Conservation (phyloP, 2,113 vertebrate species). For the Amia ocellicauda region DNA sequence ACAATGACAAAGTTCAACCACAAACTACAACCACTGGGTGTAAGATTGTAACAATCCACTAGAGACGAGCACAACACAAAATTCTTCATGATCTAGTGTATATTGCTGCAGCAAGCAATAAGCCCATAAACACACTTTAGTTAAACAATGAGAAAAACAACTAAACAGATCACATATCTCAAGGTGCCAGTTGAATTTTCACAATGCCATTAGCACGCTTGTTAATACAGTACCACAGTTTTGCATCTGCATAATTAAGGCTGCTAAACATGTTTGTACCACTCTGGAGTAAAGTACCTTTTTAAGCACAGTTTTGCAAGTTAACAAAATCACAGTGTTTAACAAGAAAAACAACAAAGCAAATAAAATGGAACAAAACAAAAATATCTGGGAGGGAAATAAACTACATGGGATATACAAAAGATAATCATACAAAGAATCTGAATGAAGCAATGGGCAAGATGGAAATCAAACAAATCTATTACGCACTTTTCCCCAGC, state of each 20-base stretch:
- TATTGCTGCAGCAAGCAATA: not conserved
- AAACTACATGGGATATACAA: constrained; percentile 50
- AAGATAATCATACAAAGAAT: constrained; percentile 44
- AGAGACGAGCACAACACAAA: not conserved
- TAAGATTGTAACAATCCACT: no score
- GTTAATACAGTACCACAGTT: constrained; percentile 28
- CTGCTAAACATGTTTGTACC: constrained; percentile 22
- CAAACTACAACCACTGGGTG: no score
- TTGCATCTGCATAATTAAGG: constrained; percentile 13
- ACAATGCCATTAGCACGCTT: not conserved
- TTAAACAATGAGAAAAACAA: constrained; percentile 20
- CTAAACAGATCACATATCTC: constrained; percentile 14
- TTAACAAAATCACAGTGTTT: constrained; percentile 35
- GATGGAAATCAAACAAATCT: no score
- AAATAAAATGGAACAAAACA: constrained; percentile 29
- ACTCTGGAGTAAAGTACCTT: constrained; percentile 33
- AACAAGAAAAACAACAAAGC: constrained; percentile 15
- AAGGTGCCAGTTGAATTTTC: constrained; percentile 14
- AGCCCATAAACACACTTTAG: constrained; percentile 13
- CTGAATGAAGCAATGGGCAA: constrained; percentile 17
- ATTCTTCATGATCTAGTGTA: constrained; percentile 5
- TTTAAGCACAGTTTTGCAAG: constrained; percentile 16
- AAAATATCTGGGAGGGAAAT: constrained; percentile 51
- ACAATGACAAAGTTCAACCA: no score
- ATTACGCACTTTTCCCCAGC: no score